Evolutionary conservation across 2,888 invertebrate genomes (phyloP).

Genomic region (Nebria brevicollis): DNA sequence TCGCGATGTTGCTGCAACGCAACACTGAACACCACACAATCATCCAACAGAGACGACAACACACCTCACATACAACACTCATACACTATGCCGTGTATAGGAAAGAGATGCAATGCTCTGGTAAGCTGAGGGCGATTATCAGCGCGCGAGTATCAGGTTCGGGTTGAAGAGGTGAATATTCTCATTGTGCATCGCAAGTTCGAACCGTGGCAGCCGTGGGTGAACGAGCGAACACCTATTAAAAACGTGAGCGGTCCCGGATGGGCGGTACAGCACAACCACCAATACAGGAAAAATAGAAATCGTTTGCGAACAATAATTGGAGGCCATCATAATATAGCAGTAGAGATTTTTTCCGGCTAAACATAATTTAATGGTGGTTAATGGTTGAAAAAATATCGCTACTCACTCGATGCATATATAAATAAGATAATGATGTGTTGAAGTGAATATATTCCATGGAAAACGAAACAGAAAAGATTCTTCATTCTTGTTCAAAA

Average conservation of each 20-base stretch:
- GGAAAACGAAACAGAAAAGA: no score
- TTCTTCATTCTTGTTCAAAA: no score
- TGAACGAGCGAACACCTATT: neutral
- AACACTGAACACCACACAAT: slow-evolving; percentile 18
- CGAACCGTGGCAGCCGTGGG: neutral
- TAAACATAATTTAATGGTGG: neutral
- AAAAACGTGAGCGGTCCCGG: neutral
- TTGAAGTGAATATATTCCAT: no score
- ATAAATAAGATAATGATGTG: no score
- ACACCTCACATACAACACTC: neutral
- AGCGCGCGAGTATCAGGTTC: neutral
- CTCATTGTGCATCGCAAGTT: neutral
- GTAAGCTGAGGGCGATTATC: slow-evolving; percentile 11
- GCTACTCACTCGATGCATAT: no score
- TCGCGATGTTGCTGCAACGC: slow-evolving; percentile 27
- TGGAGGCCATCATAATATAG: neutral
- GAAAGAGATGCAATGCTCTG: neutral
- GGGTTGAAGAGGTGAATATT: slow-evolving; percentile 13
- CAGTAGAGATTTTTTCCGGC: neutral
- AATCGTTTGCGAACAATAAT: neutral
- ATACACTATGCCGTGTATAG: neutral
- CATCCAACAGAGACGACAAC: neutral
- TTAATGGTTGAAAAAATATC: neutral
- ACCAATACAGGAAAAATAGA: neutral
- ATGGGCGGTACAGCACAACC: neutral